Evolutionary conservation across 2,888 invertebrate species (phyloP), one percentile per base, ranked within the genome.

Genomic region (Seira ritae): DNA sequence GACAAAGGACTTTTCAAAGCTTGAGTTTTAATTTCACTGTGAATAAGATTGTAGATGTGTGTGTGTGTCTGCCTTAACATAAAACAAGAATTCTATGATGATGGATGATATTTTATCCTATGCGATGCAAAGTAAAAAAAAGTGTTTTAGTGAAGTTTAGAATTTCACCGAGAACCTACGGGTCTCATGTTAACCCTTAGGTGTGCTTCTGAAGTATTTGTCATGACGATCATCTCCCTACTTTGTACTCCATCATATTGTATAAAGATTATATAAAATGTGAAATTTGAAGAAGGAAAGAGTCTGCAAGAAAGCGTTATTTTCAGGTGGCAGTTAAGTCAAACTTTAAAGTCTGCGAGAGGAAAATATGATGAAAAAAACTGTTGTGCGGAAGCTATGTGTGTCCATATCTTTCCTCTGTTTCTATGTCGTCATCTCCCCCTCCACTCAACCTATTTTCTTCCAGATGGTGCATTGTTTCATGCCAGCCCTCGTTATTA

Each of bases 101-200:
- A 62, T 62, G n/a, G 22, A 62, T 62, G 62, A 62, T 20, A 62
- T 62, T 62, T 62, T 62, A 12, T 6, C 60, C n/a, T 62, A 62
- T n/a, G 62, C 20, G 22, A 62, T 19, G 55, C 12, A 12, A 55
- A 12, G 55, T 2, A 8, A 31, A 31, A 31, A 55, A 42, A 2
- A 55, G 15, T 55, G 3, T 17, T 55, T 17, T 17, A 55, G n/a
- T 3, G 12, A 55, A 55, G 55, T 12, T 17, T 55, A 31, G 31
- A 31, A 31, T 31, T 31, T 31, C 31, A 4, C 31, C 31, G 31
- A 4, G 3, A 8, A 31, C 12, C n/a, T 20, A 3, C 62, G 1
- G 10, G 62, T 62, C 55, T 62, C 62, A 62, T 62, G 22, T 8
- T 2, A 62, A 62, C 20, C 62, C 3, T 62, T 3, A 62, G 62